Evolutionary conservation across 2,888 invertebrate genomes (phyloP), one percentile per base, ranked within the genome.

Genomic region (Strigamia crassipes): DNA sequence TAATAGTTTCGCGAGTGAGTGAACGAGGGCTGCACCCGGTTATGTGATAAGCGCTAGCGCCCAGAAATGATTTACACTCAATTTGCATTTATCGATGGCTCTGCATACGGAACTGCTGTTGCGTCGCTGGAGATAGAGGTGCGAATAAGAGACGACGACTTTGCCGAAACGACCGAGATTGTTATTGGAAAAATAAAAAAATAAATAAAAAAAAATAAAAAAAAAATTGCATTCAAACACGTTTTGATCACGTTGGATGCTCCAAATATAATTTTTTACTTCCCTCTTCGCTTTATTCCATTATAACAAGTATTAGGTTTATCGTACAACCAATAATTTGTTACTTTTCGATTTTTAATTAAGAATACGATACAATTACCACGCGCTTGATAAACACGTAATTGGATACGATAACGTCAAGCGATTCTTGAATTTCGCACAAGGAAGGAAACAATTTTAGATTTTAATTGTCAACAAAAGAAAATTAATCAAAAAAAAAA

Each of bases 1-100:
- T 51, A 51, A 51, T 51, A 51, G 51, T 51, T 51, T 51, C 51
- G 51, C 51, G 51, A 51, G 51, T 51, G 51, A 51, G 51, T 51
- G 51, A 51, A 18, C 51, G 51, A 51, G 51, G 51, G 51, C 51
- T 51, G 51, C 51, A 51, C 12, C 51, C 51, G n/a, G 51, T 51
- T 51, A 51, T 51, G 51, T 51, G 51, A 51, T 51, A 51, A 51
- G 51, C 51, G 51, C 51, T 18, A 51, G 51, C 51, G 51, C 51
- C 51, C 51, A 51, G 51, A 51, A 51, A 51, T 51, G 51, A 51
- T 51, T 51, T 51, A 51, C 51, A 51, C 51, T 51, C 51, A 51
- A 51, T 51, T 51, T 51, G 51, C 51, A 51, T 51, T 51, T 51
- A 51, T 51, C 51, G 51, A 51, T 51, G 51, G 51, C 51, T n/a